A percentile compares a stretch with the other conserved stretches of the same genome.
phyloP scores from a whole-genome alignment of 2,888 invertebrate species.

The Gasteruption jaculator region DNA sequence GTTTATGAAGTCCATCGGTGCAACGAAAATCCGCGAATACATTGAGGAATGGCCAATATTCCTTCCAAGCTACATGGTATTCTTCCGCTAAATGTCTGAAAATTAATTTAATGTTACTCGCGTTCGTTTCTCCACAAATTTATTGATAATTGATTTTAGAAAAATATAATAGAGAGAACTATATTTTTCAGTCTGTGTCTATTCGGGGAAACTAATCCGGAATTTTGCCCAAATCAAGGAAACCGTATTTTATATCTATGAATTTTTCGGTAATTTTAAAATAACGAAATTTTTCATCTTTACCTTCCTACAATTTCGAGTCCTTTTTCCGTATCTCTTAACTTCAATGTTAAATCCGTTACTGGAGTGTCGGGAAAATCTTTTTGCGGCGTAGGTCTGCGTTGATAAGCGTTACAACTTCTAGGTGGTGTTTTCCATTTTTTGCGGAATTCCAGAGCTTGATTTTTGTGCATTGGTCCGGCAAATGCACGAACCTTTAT shows the following conservation, averaged over 20 bases:
- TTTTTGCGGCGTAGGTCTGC: slow-evolving; percentile 21
- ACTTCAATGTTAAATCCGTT: slow-evolving; percentile 42
- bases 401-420: slow-evolving; percentile 17
- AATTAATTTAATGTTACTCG: slow-evolving; percentile 19
- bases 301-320: slow-evolving; percentile 79
- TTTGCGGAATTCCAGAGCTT: slow-evolving; percentile 68
- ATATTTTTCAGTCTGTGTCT: slow-evolving; percentile 1
- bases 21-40: slow-evolving; percentile 75
- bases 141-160: no score
- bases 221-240: slow-evolving; percentile 1
- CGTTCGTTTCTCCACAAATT: no score
- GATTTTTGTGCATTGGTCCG: slow-evolving; percentile 81
- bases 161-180: slow-evolving; percentile 3
- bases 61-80: slow-evolving; percentile 77
- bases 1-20: slow-evolving; percentile 64
- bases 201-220: no score
- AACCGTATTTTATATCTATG: not conserved
- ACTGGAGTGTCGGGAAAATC: slow-evolving; percentile 19
- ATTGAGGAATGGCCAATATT: slow-evolving; percentile 89
- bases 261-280: no score
- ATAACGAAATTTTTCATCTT: no score
- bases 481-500: slow-evolving; percentile 81
- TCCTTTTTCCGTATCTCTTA: slow-evolving; percentile 79
- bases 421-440: slow-evolving; percentile 84
- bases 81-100: slow-evolving; percentile 66